Evolutionary conservation across 2,888 invertebrate species (phyloP).

Genomic region (Pachliopta kotzebuea): DNA sequence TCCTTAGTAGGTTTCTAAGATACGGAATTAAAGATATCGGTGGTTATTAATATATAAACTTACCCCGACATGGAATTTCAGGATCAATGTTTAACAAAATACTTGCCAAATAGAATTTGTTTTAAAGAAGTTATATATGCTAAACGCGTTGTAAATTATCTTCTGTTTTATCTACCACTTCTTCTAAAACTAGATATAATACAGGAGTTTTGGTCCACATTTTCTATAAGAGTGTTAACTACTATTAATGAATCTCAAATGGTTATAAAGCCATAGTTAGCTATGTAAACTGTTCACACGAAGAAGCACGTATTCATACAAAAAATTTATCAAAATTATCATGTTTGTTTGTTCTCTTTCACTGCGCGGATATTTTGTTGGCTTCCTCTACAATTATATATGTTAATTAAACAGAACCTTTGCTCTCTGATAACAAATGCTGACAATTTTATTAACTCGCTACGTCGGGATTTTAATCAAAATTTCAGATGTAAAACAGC

Average conservation of each 20-base stretch:
- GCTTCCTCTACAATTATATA: constrained; percentile 1
- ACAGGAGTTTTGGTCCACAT: no score
- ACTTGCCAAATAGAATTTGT: no score
- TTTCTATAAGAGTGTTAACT: no score
- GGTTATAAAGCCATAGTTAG: background rate
- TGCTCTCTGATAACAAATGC: constrained; percentile 6
- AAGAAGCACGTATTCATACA: background rate
- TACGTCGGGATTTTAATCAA: constrained; percentile 10
- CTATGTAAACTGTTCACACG: background rate
- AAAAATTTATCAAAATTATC: background rate
- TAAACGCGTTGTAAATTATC: no score
- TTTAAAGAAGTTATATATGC: no score
- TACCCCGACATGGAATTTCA: no score
- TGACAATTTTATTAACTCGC: constrained; percentile 6
- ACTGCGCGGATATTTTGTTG: background rate
- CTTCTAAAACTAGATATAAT: no score
- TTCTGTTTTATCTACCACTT: no score
- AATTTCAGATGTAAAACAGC: constrained; percentile 10
- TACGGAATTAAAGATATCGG: background rate
- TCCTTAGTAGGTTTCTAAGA: background rate
- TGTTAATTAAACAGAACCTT: constrained; percentile 14
- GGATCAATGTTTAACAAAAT: no score
- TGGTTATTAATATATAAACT: no score
- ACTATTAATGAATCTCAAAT: no score
- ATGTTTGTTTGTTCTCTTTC: background rate